A percentile compares a stretch with the other conserved stretches of the same genome.
These are phyloP conservation scores for Tympanuchus pallidicinctus DNA, from an alignment of 2,113 vertebrate genomes.

Conservation along the genomic window DNA sequence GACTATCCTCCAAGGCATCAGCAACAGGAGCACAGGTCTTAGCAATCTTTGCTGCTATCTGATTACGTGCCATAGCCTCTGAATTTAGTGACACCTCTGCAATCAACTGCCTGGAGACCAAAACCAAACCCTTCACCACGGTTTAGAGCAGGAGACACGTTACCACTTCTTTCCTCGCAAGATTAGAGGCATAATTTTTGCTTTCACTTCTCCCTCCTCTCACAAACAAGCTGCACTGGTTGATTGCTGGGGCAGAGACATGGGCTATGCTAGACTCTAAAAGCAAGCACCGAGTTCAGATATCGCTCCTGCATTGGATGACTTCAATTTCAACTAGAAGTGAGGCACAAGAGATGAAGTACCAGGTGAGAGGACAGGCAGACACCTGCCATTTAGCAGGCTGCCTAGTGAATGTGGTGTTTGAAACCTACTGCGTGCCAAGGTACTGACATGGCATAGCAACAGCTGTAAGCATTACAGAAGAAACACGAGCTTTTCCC, in stretches of 20 bases:
- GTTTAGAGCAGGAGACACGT: constrained; percentile 1
- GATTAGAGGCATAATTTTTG: not conserved
- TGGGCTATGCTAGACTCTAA: fast-evolving
- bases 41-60: not conserved
- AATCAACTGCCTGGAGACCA: not conserved
- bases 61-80: not conserved
- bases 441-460: not conserved
- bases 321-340: not conserved
- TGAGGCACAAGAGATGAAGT: not conserved
- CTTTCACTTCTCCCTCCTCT: not conserved
- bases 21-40: not conserved
- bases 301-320: not conserved
- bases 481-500: not conserved
- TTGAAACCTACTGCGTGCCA: not conserved
- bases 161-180: not conserved
- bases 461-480: not conserved
- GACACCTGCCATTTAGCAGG: not conserved
- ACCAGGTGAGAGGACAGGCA: not conserved
- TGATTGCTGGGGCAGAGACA: not conserved
- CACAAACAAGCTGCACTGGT: not conserved
- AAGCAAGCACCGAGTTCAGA: not conserved
- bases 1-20: not conserved
- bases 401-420: not conserved
- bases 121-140: not conserved
- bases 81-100: not conserved